These are phyloP conservation scores for Crax fasciolata DNA, from an alignment of 2,797 vertebrate genomes.

Conservation along the genomic window DNA sequence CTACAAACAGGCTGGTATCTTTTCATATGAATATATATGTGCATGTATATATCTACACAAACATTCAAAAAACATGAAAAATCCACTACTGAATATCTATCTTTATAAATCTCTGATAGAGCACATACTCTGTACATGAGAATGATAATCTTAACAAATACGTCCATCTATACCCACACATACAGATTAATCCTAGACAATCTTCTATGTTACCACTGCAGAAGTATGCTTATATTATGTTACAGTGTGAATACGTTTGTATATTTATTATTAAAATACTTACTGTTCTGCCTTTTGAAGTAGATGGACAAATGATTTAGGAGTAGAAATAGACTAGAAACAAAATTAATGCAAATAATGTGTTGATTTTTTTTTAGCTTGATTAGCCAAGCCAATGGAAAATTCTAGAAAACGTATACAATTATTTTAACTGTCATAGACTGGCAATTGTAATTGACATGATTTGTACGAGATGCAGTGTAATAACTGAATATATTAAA, in stretches of 20 bases:
- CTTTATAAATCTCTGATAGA: not conserved
- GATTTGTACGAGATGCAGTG: slow-evolving; percentile 92
- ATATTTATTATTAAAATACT: slow-evolving; percentile 85
- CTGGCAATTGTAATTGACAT: slow-evolving; percentile 92
- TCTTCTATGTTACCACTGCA: not conserved
- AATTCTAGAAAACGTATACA: slow-evolving; percentile 91
- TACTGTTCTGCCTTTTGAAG: slow-evolving; percentile 81
- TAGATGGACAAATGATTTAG: slow-evolving; percentile 86
- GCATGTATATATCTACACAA: not conserved
- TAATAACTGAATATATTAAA: slow-evolving; percentile 94
- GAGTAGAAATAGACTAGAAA: slow-evolving; percentile 82
- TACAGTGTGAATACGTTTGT: slow-evolving; percentile 71
- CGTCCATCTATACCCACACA: not conserved
- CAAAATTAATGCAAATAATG: slow-evolving; percentile 89
- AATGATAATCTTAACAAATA: slow-evolving; percentile 11
- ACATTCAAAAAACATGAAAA: not conserved
- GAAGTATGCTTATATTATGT: slow-evolving; percentile 65
- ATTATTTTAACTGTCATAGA: slow-evolving; percentile 93
- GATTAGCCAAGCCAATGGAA: slow-evolving; percentile 92
- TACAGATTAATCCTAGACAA: slow-evolving; percentile 40
- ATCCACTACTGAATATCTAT: not conserved
- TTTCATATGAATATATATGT: not conserved
- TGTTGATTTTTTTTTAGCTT: slow-evolving; percentile 88
- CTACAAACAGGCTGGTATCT: not conserved
- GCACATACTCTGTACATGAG: not conserved